Conservation (phyloP, 2,797 vertebrate genomes). For the Sorex maritimensis region DNA sequence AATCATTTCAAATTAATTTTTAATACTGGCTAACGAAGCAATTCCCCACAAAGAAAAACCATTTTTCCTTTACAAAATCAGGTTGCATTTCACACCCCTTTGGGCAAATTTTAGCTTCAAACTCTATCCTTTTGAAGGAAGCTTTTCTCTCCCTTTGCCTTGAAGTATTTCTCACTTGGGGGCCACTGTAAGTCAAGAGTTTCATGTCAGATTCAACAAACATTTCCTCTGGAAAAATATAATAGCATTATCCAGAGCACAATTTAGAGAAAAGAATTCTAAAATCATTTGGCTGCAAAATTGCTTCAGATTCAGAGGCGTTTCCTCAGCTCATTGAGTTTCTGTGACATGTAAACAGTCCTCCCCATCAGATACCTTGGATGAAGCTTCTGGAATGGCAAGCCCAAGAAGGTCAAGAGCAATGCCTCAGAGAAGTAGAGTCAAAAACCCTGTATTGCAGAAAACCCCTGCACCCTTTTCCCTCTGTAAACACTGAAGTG, state of each 20-base stretch:
- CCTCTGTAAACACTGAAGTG: not conserved
- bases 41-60: not conserved
- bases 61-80: conserved; percentile 7
- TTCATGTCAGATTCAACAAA: not conserved
- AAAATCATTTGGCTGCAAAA: too few species aligned
- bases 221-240: not conserved
- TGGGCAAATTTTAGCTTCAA: not conserved
- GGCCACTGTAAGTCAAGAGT: not conserved
- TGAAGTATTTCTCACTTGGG: not conserved
- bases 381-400: too few species aligned
- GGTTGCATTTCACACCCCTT: not conserved
- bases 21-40: not conserved
- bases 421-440: too few species aligned
- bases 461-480: not conserved
- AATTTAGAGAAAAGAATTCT: not conserved
- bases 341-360: too few species aligned
- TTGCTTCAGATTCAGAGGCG: too few species aligned
- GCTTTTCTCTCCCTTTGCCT: not conserved
- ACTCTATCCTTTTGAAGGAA: not conserved
- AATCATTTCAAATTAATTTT: not conserved
- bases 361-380: too few species aligned
- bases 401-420: too few species aligned
- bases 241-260: not conserved
- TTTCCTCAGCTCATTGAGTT: too few species aligned
- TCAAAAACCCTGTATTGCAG: not conserved